Evolutionary conservation across 1,140 invertebrate species (phyloP).

Genomic region (Ceratina japonica): DNA sequence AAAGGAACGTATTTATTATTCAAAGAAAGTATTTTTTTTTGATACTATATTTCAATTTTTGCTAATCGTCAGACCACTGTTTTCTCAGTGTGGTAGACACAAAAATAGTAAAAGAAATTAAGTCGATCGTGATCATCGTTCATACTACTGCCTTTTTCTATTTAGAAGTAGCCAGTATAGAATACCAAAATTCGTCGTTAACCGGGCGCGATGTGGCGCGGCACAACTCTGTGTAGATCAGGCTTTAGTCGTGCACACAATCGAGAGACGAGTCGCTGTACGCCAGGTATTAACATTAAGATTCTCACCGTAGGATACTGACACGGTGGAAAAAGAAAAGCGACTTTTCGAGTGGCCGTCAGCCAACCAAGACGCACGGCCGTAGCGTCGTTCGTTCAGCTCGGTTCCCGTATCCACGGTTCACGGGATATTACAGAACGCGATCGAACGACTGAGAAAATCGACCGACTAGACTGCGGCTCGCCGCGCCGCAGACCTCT

Average conservation of each 20-base stretch:
- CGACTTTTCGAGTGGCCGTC: constrained; percentile 45
- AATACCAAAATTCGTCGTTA: too few relatives aligned
- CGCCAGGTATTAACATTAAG: constrained; percentile 47
- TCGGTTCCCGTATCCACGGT: background rate
- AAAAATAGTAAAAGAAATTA: too few relatives aligned
- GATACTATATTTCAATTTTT: too few relatives aligned
- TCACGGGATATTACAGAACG: constrained; percentile 17
- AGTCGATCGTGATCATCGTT: too few relatives aligned
- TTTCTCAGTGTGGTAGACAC: too few relatives aligned
- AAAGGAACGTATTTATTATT: too few relatives aligned
- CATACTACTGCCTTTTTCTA: too few relatives aligned
- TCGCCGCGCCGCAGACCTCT: constrained; percentile 1
- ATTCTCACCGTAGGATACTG: constrained; percentile 35
- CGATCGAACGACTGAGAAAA: constrained; percentile 44
- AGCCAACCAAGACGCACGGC: constrained; percentile 43
- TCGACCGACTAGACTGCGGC: constrained; percentile 25
- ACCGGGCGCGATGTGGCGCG: too few relatives aligned
- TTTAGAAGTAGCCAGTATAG: background rate
- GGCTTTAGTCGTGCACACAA: too few relatives aligned
- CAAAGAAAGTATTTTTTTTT: too few relatives aligned
- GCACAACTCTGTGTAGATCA: too few relatives aligned
- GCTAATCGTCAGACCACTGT: too few relatives aligned
- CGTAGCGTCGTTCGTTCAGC: constrained; percentile 8
- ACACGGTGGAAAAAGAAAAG: constrained; percentile 39
- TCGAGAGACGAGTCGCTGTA: background rate